Evolutionary conservation across 2,888 invertebrate species (phyloP), one percentile per base, ranked within the genome.

Genomic region (Incurvaria masculella): DNA sequence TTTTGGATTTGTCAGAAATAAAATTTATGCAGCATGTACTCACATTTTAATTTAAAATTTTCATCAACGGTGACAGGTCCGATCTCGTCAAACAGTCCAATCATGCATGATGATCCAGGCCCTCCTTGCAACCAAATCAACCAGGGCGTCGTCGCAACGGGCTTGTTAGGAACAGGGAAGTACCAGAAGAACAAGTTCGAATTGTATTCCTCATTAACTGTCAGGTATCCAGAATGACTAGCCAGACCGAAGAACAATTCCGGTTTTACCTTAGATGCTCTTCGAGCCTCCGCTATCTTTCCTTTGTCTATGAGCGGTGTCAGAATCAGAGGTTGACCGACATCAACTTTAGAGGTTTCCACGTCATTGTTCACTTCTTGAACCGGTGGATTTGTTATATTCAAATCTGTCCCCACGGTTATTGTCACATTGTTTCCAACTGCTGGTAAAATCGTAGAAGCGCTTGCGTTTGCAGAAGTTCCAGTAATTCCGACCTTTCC

Each of bases 121-220:
- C 94, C 94, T 6, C 94, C 94, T 80, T 94, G 88, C n/a, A 94
- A 72, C 94, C 94, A 94, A 52, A 95, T 83, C 10, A 92, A 79
- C 59, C 93, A 75, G 0, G 94, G 94, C 17, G 64, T 72, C 21
- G 68, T 64, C 21, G 62, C 64, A 20, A 68, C 62, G 1, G 72
- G 69, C 57, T 76, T 72, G 5, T 64, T 58, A 41, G 62, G 53
- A 20, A 67, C 64, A 1, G 91, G 91, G 60, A 92, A 91, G 61
- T 88, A 92, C 92, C 92, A 92, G 69, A 93, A 92, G 69, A 89
- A 93, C 59, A 88, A 65, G 62, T 92, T 90, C 1, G 90, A 89
- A 59, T 87, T 81, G 58, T 79, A 83, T 3, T 78, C 68, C 61
- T 88, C 83, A 61, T 92, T 84, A 18, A 92, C 91, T 0, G 91